Percentiles rank a stretch among this genome's conserved stretches.
Conservation (phyloP, 92 coral and sea anemone species). For the Paramuricea clavata region DNA sequence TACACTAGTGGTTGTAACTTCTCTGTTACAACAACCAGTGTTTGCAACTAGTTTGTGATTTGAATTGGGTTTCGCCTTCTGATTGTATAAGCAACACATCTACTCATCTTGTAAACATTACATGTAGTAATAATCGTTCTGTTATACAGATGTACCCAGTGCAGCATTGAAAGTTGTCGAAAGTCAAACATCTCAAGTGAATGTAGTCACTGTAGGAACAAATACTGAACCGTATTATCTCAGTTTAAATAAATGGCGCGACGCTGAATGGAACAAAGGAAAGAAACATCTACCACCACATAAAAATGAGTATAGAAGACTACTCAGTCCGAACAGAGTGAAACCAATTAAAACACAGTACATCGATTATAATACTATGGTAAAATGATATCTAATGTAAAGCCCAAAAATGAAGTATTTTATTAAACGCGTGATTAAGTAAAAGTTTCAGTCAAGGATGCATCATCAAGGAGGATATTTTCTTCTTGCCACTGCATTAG, state of each 20-base stretch:
- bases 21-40: too few relatives aligned
- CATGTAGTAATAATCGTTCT: neutral
- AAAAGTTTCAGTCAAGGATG: too few relatives aligned
- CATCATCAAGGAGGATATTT: too few relatives aligned
- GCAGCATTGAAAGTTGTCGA: constrained; percentile 29
- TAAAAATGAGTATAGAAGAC: constrained; percentile 66
- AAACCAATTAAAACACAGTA: constrained; percentile 85
- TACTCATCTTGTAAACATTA: neutral
- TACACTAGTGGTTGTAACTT: too few relatives aligned
- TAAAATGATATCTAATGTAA: constrained; percentile 19
- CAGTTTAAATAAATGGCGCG: constrained; percentile 85
- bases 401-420: neutral
- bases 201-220: constrained; percentile 47
- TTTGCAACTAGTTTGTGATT: too few relatives aligned
- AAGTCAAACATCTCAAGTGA: neutral
- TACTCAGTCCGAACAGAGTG: constrained; percentile 76
- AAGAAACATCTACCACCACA: constrained; percentile 72
- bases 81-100: too few relatives aligned
- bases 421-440: neutral
- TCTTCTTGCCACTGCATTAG: too few relatives aligned
- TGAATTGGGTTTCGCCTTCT: neutral
- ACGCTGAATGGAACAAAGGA: constrained; percentile 83
- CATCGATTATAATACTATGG: constrained; percentile 73
- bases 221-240: constrained; percentile 92
- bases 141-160: constrained; percentile 8